Base-by-base conservation (phyloP, 2,888 invertebrate genomes). In the Cybosia mesomella region DNA sequence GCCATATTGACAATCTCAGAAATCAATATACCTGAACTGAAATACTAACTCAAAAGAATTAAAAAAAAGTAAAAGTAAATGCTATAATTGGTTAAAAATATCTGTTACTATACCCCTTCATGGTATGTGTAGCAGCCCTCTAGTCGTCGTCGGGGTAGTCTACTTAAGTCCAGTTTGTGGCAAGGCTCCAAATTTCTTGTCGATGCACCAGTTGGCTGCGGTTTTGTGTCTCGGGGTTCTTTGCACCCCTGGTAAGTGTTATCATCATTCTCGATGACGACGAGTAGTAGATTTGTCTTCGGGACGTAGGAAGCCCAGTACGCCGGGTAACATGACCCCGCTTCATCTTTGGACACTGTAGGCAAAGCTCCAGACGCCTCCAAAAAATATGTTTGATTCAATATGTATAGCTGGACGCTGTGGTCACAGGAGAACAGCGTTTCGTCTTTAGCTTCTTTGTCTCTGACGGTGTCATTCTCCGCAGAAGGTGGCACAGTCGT, bases 121-220 rank as follows among this genome's bases (percentile, higher is more conserved):
- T 98, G 97, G 79, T 97, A 96, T 64, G 97, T 97, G 84, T 95
- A 98, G 87, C 98, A 98, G 67, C 97, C 97, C 70, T 96, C 96
- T 34, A 98, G 95, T 69, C 96, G 95, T 74, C 97, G 92, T 43
- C 98, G 92, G 5, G 95, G 95, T 75, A 97, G 92, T 67, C 95
- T 95, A 76, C 97, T 97, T 77, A 98, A 91, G 70, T 96, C 95
- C 66, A 97, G 91, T 88, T 98, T 98, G 82, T 98, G 97, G 85
- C 98, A 98, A 0, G 97, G 97, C 81, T 96, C 96, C 36, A 95
- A 92, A 39, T 94, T 95, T 0, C 92, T 89, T 7, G 85, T 91
- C 0, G 94, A 94, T 43, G 82, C 70, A 43, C 73, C 22, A 21
- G 90, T 95, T 75, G 87, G 89, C 75, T 77, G 87, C 78, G 89